Evolutionary conservation across 2,888 invertebrate species (phyloP).

Genomic region (Scaptomyza polygonia): DNA sequence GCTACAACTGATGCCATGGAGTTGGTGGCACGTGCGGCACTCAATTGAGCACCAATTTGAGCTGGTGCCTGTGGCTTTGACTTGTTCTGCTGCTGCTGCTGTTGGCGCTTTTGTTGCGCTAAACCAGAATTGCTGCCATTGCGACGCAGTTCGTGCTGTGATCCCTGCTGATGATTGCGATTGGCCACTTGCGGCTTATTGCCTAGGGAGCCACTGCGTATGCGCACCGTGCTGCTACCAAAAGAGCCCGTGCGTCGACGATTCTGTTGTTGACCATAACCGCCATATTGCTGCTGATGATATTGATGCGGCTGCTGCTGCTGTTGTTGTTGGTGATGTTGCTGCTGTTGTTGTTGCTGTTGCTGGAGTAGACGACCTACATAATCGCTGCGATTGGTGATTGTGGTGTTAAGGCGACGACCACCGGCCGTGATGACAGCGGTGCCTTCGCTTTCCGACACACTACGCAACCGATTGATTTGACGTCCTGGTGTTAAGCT

Average conservation of each 20-base stretch:
- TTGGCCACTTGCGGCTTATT: constrained; percentile 83
- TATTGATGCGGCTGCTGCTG: constrained; percentile 64
- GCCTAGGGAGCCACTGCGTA: constrained; percentile 84
- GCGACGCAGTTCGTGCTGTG: constrained; percentile 81
- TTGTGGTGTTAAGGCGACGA: constrained; percentile 83
- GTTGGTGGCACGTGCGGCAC: constrained; percentile 53
- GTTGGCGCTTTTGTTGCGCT: constrained; percentile 69
- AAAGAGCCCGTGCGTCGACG: constrained; percentile 84
- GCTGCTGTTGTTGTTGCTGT: constrained; percentile 77
- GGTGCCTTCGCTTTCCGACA: constrained; percentile 87
- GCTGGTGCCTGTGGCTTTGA: constrained; percentile 60
- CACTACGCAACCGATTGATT: constrained; percentile 87
- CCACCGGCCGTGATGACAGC: constrained; percentile 74
- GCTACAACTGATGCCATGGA: constrained; percentile 34
- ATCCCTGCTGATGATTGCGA: constrained; percentile 82
- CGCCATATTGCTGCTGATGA: constrained; percentile 53
- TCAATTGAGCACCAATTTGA: constrained; percentile 64
- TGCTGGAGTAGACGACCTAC: constrained; percentile 81
- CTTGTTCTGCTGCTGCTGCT: constrained; percentile 63
- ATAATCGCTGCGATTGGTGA: constrained; percentile 84
- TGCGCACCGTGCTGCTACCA: constrained; percentile 82
- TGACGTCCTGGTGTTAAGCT: constrained; percentile 85
- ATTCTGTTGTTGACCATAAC: constrained; percentile 70
- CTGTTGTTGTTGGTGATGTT: constrained; percentile 70
- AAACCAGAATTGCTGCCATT: constrained; percentile 80